These are phyloP conservation scores for Crotophaga sulcirostris DNA, from an alignment of 2,113 vertebrate species.

Conservation along the genomic window DNA sequence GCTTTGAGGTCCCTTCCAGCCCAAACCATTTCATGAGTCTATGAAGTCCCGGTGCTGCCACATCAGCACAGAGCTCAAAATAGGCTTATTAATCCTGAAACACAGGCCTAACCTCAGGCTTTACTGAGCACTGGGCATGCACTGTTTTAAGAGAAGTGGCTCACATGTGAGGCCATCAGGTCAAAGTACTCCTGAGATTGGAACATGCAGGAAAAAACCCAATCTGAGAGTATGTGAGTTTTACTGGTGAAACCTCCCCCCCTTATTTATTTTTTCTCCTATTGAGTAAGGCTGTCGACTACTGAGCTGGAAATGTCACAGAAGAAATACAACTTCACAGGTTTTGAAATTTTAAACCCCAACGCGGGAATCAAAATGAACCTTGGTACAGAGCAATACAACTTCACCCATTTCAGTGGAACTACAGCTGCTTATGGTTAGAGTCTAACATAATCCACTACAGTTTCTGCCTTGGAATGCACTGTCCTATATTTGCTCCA, in stretches of 20 bases:
- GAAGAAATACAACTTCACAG: not conserved
- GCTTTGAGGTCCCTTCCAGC: no score
- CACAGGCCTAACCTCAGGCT: not conserved
- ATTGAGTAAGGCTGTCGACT: not conserved
- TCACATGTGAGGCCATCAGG: not conserved
- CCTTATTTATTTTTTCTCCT: not conserved
- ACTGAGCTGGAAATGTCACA: not conserved
- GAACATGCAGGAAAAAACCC: accelerated
- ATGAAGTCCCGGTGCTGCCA: not conserved
- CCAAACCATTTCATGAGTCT: no score
- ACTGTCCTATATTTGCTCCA: not conserved
- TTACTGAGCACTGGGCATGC: accelerated
- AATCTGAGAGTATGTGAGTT: not conserved
- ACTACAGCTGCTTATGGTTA: not conserved
- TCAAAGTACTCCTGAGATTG: not conserved
- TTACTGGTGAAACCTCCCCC: accelerated
- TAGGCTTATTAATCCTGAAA: not conserved
- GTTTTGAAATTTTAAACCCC: not conserved
- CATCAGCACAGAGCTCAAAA: not conserved
- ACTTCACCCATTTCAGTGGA: not conserved
- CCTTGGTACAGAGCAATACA: not conserved
- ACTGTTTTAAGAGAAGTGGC: not conserved
- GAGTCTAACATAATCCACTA: not conserved
- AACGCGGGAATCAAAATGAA: not conserved
- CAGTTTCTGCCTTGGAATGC: not conserved